Conservation (phyloP, 2,113 vertebrate genomes). For the Elgaria multicarinata region DNA sequence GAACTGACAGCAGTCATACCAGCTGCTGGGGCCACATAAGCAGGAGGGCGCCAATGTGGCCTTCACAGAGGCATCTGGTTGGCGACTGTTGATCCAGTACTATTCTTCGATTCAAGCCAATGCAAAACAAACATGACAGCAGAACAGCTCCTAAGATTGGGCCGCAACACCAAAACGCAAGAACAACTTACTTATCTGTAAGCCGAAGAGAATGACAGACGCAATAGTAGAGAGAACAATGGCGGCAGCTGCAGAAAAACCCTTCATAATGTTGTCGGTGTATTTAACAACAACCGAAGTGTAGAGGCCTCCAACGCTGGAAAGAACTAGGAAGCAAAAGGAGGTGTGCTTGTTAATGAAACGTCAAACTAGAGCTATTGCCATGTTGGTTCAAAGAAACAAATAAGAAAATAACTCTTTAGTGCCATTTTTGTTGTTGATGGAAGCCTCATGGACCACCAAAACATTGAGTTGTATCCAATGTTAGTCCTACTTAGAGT, state of each 20-base stretch:
- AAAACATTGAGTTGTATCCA: background rate
- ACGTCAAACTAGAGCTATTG: background rate
- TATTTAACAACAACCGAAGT: slow-evolving; percentile 97
- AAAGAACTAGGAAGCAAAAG: slow-evolving; percentile 82
- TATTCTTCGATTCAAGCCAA: background rate
- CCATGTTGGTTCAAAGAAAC: background rate
- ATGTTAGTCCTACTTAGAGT: too few species aligned
- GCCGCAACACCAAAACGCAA: background rate
- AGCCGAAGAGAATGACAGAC: slow-evolving; percentile 91
- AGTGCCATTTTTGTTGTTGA: background rate
- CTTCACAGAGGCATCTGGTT: too few species aligned
- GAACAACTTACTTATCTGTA: slow-evolving; percentile 92
- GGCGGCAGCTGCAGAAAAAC: slow-evolving; percentile 94
- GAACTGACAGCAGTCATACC: background rate
- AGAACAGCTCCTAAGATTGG: background rate
- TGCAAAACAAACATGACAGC: background rate
- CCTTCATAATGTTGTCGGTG: slow-evolving; percentile 99
- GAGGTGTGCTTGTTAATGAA: background rate
- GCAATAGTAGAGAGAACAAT: slow-evolving; percentile 97
- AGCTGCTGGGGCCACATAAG: too few species aligned
- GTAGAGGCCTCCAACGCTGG: slow-evolving; percentile 95
- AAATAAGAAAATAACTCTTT: background rate
- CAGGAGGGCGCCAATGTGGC: too few species aligned
- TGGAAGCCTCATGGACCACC: background rate
- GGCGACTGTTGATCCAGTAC: too few species aligned